A percentile compares a stretch with the other conserved stretches of the same genome.
These are phyloP conservation scores for Sarcophaga variegata DNA, from an alignment of 2,888 invertebrate genomes.

Conservation along the genomic window DNA sequence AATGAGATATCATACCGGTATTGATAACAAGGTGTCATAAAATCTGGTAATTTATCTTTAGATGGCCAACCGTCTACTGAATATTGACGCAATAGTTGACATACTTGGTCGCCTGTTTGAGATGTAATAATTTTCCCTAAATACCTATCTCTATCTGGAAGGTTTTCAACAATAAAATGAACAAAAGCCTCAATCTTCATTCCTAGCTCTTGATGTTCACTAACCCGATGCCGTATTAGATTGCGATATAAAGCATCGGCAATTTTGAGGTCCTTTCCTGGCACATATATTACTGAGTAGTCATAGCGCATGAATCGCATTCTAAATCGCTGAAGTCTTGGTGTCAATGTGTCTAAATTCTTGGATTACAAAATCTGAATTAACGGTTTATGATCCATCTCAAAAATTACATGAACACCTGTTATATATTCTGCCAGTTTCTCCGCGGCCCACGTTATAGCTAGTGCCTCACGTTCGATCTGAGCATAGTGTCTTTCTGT, in stretches of 20 bases:
- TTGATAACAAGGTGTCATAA: conserved; percentile 24
- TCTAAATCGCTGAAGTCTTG: conserved; percentile 12
- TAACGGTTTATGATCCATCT: conserved; percentile 42
- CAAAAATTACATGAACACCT: conserved; percentile 11
- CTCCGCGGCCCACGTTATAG: background rate
- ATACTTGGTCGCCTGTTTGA: conserved; percentile 25
- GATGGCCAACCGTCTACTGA: conserved; percentile 41
- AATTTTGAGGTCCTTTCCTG: conserved; percentile 40
- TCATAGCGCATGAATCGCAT: conserved; percentile 47
- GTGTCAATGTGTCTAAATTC: conserved; percentile 24
- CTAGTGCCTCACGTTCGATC: background rate
- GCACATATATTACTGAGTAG: conserved; percentile 28
- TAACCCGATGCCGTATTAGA: background rate
- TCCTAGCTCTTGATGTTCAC: conserved; percentile 24
- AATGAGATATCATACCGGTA: background rate
- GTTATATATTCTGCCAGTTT: conserved; percentile 4
- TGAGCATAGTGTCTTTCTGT: background rate
- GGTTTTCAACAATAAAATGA: conserved; percentile 24
- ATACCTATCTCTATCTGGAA: conserved; percentile 47
- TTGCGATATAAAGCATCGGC: conserved; percentile 43
- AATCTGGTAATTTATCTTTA: conserved; percentile 41
- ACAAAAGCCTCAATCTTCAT: conserved; percentile 44
- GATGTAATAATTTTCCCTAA: conserved; percentile 22
- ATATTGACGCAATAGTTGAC: conserved; percentile 23
- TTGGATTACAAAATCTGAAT: conserved; percentile 39